These are phyloP conservation scores for Pyrrhia umbra DNA, from an alignment of 2,888 invertebrate genomes.

Conservation along the genomic window DNA sequence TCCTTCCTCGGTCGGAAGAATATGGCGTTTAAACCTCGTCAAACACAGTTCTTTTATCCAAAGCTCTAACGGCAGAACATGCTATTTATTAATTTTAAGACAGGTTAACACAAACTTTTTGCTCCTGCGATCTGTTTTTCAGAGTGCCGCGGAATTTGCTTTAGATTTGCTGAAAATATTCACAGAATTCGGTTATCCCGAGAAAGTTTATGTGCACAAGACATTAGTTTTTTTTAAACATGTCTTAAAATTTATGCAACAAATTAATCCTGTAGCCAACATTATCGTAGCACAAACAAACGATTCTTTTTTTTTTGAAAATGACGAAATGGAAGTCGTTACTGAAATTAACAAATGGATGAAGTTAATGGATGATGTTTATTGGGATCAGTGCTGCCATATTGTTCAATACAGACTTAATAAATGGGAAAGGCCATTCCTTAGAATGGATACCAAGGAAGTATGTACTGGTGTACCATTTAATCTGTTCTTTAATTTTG, in stretches of 20 bases:
- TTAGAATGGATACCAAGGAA: neutral
- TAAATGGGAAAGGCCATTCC: slow-evolving; percentile 25
- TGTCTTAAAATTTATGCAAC: neutral
- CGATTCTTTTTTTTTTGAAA: neutral
- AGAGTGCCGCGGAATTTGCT: slow-evolving; percentile 7
- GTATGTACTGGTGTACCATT: slow-evolving; percentile 25
- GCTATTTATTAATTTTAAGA: slow-evolving; percentile 28
- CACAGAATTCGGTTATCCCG: slow-evolving; percentile 45
- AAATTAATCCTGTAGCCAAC: neutral
- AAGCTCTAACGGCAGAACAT: neutral
- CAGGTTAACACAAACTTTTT: slow-evolving; percentile 42
- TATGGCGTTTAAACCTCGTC: slow-evolving; percentile 40
- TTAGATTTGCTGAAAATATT: slow-evolving; percentile 42
- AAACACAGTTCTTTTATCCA: neutral
- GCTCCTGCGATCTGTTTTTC: slow-evolving; percentile 28
- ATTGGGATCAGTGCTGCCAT: slow-evolving; percentile 46
- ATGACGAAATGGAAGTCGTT: slow-evolving; percentile 28
- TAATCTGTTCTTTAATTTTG: slow-evolving; percentile 30
- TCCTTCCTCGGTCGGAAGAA: slow-evolving; percentile 13
- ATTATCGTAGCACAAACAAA: neutral
- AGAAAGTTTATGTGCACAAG: slow-evolving; percentile 23
- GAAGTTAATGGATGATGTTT: neutral
- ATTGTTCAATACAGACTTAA: slow-evolving; percentile 52
- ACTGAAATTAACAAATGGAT: slow-evolving; percentile 17
- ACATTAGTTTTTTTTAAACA: neutral